Evolutionary conservation across 1,140 invertebrate species (phyloP).

Genomic region (Chrysoperla carnea): DNA sequence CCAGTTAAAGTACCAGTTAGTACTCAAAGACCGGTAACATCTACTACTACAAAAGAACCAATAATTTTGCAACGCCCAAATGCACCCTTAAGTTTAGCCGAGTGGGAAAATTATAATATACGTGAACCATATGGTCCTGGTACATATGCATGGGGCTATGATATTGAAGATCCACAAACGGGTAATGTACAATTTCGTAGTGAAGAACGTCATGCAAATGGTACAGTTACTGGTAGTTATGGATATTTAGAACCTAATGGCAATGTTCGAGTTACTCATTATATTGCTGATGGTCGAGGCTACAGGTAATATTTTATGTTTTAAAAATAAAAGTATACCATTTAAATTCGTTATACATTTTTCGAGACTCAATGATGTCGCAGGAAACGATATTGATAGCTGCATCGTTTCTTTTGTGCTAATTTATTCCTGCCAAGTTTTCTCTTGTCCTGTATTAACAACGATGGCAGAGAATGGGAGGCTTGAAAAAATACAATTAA

Average conservation of each 20-base stretch:
- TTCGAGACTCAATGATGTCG: not conserved
- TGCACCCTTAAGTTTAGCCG: conserved; percentile 10
- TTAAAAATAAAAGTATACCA: not conserved
- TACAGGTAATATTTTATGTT: conserved; percentile 40
- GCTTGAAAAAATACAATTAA: no score
- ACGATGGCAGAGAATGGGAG: no score
- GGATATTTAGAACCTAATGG: conserved; percentile 44
- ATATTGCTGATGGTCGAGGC: conserved; percentile 39
- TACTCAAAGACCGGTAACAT: no score
- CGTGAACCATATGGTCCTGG: conserved; percentile 30
- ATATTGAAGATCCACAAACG: conserved; percentile 36
- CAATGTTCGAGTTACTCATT: conserved; percentile 32
- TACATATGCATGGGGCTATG: conserved; percentile 49
- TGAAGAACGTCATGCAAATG: conserved; percentile 42
- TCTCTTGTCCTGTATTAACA: no score
- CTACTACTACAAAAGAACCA: no score
- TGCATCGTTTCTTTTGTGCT: no score
- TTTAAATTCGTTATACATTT: not conserved
- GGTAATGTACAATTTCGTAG: conserved; percentile 45
- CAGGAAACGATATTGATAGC: not conserved
- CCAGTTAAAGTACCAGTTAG: no score
- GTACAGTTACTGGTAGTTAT: conserved; percentile 45
- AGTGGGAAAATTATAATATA: conserved; percentile 17
- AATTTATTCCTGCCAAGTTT: no score
- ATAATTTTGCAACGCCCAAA: no score